Percentiles rank a stretch among this genome's conserved stretches.
phyloP scores from a whole-genome alignment of 2,888 invertebrate species.

The Podabrus alpinus region DNA sequence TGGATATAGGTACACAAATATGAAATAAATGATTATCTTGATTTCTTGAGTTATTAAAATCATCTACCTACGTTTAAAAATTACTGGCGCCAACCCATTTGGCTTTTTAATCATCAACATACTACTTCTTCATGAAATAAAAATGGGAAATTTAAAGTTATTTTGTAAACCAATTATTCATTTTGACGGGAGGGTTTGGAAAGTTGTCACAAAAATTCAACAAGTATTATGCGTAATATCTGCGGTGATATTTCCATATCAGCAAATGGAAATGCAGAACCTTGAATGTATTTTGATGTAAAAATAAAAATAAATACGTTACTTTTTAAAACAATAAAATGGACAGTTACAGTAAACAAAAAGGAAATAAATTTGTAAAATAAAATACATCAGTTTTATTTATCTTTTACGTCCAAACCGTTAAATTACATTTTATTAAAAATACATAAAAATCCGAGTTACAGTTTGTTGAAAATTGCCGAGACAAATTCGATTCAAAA shows the following conservation, averaged over 20 bases:
- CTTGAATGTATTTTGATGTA: not conserved
- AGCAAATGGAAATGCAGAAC: not conserved
- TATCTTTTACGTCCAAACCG: not conserved
- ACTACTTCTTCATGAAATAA: not conserved
- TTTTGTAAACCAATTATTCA: not conserved
- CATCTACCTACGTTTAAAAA: not conserved
- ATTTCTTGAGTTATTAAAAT: not conserved
- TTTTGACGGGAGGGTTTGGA: not conserved
- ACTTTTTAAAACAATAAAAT: not conserved
- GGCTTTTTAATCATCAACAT: not conserved
- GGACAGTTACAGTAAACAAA: not conserved
- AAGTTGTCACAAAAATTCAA: not conserved
- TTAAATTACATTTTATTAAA: not conserved
- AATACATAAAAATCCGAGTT: not conserved
- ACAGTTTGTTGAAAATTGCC: not conserved
- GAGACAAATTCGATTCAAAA: not conserved
- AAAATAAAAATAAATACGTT: not conserved
- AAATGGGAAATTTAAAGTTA: not conserved
- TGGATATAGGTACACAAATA: not conserved
- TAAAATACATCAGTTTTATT: not conserved
- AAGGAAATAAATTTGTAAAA: not conserved
- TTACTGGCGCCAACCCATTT: constrained; percentile 1
- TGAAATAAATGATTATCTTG: not conserved
- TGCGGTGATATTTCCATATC: not conserved
- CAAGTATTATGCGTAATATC: not conserved